A percentile compares a stretch with the other conserved stretches of the same genome.
phyloP scores from a whole-genome alignment of 92 coral and sea anemone genomes.

The Epizoanthus fatuus region DNA sequence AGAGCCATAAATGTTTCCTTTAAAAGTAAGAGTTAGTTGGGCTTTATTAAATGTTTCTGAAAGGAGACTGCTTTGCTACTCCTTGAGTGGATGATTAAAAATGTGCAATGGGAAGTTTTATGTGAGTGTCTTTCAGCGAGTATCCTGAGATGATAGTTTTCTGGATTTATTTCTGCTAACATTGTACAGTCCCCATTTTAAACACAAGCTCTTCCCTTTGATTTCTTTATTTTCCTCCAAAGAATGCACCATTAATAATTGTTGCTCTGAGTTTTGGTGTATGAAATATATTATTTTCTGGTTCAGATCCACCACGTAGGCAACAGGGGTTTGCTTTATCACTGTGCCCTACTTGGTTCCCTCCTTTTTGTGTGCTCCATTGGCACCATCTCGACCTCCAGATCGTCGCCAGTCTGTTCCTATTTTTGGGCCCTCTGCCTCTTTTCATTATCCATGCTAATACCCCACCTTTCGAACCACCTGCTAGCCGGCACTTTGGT shows the following conservation, averaged over 20 bases:
- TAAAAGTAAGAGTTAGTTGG: no score
- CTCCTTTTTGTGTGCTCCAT: neutral
- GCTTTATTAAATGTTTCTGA: no score
- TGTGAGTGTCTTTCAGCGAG: no score
- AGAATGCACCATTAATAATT: neutral
- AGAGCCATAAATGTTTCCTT: no score
- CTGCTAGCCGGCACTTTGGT: neutral
- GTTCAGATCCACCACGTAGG: neutral
- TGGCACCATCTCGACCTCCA: neutral
- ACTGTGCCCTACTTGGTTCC: neutral
- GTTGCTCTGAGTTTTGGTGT: neutral
- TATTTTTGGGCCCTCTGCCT: neutral
- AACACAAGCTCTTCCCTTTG: no score
- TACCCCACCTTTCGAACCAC: constrained; percentile 2
- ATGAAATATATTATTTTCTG: neutral
- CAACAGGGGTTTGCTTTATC: constrained; percentile 4
- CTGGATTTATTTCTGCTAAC: no score
- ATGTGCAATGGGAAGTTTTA: no score
- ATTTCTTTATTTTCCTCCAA: no score
- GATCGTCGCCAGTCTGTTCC: neutral
- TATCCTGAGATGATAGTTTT: no score
- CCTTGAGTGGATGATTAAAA: no score
- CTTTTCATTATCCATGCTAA: neutral
- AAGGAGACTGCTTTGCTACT: no score
- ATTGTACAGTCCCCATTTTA: no score